phyloP scores from a whole-genome alignment of 2,888 invertebrate genomes.

The Sarcophaga subvicina region DNA sequence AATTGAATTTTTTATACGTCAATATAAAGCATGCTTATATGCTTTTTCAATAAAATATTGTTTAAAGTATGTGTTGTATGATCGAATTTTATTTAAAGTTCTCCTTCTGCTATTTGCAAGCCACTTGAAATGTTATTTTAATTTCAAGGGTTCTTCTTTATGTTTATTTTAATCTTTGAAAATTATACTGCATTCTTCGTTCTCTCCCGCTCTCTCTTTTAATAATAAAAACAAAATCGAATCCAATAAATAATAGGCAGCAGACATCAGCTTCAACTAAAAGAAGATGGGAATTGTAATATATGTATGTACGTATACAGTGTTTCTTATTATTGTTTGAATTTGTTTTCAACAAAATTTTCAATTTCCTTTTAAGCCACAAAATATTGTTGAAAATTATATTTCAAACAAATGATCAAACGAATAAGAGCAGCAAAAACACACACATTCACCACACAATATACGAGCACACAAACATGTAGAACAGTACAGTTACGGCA shows the following conservation, averaged over 20 bases:
- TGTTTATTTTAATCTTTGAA: not conserved
- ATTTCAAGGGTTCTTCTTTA: not conserved
- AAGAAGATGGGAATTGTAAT: no score
- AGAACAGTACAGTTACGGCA: not conserved
- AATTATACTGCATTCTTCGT: not conserved
- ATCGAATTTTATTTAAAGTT: not conserved
- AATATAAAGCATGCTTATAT: no score
- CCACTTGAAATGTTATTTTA: not conserved
- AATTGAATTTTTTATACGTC: no score
- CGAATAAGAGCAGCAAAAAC: not conserved
- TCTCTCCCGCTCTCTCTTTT: not conserved
- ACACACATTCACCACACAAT: constrained; percentile 35
- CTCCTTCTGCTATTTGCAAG: not conserved
- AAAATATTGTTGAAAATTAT: constrained; percentile 45
- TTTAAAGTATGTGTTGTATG: no score
- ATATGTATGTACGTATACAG: no score
- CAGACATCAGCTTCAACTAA: not conserved
- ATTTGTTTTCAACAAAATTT: constrained; percentile 46
- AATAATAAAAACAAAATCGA: not conserved
- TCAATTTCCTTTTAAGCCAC: constrained; percentile 60
- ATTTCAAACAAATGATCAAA: constrained; percentile 35
- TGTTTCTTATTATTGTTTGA: not conserved
- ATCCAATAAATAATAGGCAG: not conserved
- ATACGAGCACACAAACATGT: not conserved
- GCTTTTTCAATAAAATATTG: no score